phyloP scores from a whole-genome alignment of 1,140 invertebrate genomes.

The Samia ricini region DNA sequence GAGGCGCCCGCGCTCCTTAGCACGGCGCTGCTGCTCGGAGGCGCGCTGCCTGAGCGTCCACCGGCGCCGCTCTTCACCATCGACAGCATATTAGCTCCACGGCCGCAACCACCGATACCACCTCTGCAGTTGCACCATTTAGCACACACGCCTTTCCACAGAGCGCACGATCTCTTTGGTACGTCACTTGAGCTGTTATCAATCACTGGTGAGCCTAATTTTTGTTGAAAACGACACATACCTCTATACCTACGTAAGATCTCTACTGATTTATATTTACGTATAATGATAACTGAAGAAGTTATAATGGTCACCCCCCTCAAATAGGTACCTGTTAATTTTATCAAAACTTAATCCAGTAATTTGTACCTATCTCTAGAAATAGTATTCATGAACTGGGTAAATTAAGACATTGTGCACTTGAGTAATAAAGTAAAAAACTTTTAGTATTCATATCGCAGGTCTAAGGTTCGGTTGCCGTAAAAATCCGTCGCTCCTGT shows the following conservation, averaged over 20 bases:
- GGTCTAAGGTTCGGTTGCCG: too few species aligned
- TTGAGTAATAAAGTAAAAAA: too few species aligned
- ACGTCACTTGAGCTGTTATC: conserved; percentile 49
- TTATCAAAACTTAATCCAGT: too few species aligned
- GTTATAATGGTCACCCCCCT: too few species aligned
- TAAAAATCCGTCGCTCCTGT: too few species aligned
- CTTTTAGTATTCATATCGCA: too few species aligned
- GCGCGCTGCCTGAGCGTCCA: conserved; percentile 67
- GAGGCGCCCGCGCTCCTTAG: conserved; percentile 63
- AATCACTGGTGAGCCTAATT: not conserved
- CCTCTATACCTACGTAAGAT: not conserved
- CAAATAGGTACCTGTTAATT: too few species aligned
- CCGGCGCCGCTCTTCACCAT: conserved; percentile 87
- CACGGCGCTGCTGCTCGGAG: conserved; percentile 68
- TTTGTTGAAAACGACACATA: not conserved
- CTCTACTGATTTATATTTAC: too few species aligned
- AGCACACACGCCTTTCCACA: conserved; percentile 77
- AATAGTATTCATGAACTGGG: too few species aligned
- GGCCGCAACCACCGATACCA: conserved; percentile 72
- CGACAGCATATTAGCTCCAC: conserved; percentile 87
- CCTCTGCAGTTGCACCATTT: conserved; percentile 71
- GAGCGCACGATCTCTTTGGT: conserved; percentile 86
- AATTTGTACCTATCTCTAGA: too few species aligned
- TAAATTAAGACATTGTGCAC: too few species aligned
- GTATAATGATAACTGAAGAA: too few species aligned